Evolutionary conservation across 1,140 invertebrate species (phyloP).

Genomic region (Rhynchophorus ferrugineus): DNA sequence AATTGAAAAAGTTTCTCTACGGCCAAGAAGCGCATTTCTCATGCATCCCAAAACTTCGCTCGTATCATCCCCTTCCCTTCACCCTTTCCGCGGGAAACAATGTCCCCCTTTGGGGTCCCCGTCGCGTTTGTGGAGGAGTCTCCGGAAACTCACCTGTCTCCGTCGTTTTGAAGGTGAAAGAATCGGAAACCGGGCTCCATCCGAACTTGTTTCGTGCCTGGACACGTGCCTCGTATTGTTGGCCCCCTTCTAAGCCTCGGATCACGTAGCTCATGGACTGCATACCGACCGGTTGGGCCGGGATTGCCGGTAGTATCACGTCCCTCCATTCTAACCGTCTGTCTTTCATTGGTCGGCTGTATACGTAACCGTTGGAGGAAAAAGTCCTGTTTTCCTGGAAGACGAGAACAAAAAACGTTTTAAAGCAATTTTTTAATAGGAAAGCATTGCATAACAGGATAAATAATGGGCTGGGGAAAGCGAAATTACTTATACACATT

Average conservation of each 20-base stretch:
- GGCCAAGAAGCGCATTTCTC: too few species aligned
- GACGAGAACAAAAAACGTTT: not conserved
- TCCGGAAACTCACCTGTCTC: slow-evolving; percentile 36
- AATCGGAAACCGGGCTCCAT: slow-evolving; percentile 51
- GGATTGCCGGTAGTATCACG: slow-evolving; percentile 50
- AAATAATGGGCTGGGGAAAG: too few species aligned
- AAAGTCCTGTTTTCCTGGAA: slow-evolving; percentile 37
- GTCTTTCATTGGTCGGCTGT: slow-evolving; percentile 34
- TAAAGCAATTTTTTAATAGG: not conserved
- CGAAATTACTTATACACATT: too few species aligned
- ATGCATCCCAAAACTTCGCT: too few species aligned
- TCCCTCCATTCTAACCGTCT: slow-evolving; percentile 50
- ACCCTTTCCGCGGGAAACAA: too few species aligned
- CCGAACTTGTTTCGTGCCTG: slow-evolving; percentile 57
- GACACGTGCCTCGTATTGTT: slow-evolving; percentile 55
- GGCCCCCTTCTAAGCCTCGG: slow-evolving; percentile 48
- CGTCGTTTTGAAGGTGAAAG: slow-evolving; percentile 47
- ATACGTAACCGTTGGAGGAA: slow-evolving; percentile 26
- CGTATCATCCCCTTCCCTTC: too few species aligned
- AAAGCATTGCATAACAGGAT: too few species aligned
- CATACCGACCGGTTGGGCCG: slow-evolving; percentile 35
- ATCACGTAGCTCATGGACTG: slow-evolving; percentile 56
- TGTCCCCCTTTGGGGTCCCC: too few species aligned
- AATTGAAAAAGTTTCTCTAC: too few species aligned
- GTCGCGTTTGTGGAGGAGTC: too few species aligned